A percentile compares a stretch with the other conserved stretches of the same genome.
These are phyloP conservation scores for Lucinisca nassula DNA, from an alignment of 2,888 invertebrate species.

Conservation along the genomic window DNA sequence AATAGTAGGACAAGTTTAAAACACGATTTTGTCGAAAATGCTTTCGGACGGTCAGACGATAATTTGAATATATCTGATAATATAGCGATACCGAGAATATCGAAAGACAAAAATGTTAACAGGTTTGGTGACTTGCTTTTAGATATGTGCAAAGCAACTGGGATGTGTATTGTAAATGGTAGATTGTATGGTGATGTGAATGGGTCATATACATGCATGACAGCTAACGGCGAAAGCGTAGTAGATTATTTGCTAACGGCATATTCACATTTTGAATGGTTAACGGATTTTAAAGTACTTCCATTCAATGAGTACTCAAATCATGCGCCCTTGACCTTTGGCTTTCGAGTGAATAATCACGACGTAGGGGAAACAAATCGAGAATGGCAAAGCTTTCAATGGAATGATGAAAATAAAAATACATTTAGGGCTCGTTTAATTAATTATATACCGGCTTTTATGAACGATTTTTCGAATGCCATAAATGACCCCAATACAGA, in stretches of 20 bases:
- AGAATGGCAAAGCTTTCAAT: not conserved
- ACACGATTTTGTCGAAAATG: slow-evolving; percentile 13
- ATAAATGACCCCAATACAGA: not conserved
- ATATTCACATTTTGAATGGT: not conserved
- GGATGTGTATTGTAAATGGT: slow-evolving; percentile 1
- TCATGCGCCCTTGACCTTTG: not conserved
- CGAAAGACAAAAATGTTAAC: not conserved
- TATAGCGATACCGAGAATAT: not conserved
- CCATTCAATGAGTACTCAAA: not conserved
- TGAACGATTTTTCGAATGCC: not conserved
- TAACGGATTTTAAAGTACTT: not conserved
- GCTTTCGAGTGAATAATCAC: not conserved
- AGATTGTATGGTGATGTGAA: not conserved
- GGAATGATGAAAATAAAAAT: not conserved
- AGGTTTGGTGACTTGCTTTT: slow-evolving; percentile 34
- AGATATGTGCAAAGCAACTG: slow-evolving; percentile 29
- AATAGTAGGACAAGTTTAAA: slow-evolving; percentile 9
- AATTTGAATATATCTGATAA: not conserved
- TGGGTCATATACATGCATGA: not conserved
- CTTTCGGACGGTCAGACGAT: not conserved
- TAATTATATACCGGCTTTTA: not conserved
- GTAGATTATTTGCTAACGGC: not conserved
- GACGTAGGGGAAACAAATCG: not conserved
- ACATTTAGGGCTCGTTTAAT: not conserved
- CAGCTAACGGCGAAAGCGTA: not conserved